Evolutionary conservation across 2,113 vertebrate genomes (phyloP).

Genomic region (Lepus europaeus): DNA sequence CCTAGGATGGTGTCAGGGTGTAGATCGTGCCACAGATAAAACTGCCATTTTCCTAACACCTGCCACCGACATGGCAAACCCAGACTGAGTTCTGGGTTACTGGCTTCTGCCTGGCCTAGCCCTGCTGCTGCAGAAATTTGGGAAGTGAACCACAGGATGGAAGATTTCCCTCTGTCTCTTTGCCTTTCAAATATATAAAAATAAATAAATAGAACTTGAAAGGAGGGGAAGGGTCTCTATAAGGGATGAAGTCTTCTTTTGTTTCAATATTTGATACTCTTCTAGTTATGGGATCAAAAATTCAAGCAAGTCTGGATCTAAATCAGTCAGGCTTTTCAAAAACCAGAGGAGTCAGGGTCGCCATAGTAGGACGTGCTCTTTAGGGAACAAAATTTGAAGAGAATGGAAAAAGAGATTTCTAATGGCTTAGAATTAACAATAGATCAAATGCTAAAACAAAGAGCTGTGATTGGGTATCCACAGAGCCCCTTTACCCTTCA

Average conservation of each 20-base stretch:
- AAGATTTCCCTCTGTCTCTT: no score
- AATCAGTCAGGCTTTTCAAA: not conserved
- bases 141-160: no score
- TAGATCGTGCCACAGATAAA: no score
- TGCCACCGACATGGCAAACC: no score
- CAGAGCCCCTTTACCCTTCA: not conserved
- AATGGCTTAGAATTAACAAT: conserved; percentile 6
- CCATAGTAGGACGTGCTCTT: not conserved
- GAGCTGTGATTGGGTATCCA: not conserved
- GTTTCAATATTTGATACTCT: conserved; percentile 39
- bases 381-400: not conserved
- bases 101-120: no score
- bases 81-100: no score
- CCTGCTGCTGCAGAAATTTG: no score
- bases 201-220: no score
- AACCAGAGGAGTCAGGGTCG: not conserved
- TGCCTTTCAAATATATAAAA: no score
- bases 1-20: no score
- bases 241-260: not conserved
- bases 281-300: not conserved
- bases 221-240: not conserved
- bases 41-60: no score
- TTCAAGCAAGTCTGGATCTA: not conserved
- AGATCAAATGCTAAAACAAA: conserved; percentile 22
- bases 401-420: not conserved